Conservation (phyloP, 2,113 vertebrate genomes). For the Psilopsiagon aymara region DNA sequence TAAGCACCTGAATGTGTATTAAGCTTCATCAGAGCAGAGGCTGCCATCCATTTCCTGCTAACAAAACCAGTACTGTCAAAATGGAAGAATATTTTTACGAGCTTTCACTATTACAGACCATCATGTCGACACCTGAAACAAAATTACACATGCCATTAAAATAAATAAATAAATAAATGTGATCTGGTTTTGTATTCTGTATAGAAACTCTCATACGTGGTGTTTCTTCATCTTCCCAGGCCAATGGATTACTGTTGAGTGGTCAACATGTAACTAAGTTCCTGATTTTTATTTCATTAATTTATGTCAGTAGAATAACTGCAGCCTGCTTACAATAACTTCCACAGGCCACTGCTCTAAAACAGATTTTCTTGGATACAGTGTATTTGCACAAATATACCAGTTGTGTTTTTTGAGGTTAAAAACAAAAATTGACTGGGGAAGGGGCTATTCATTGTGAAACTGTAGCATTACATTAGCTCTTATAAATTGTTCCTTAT, state of each 20-base stretch:
- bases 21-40: background rate
- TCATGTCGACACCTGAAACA: background rate
- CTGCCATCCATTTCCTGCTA: background rate
- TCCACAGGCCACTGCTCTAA: background rate
- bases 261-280: background rate
- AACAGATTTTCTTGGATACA: background rate
- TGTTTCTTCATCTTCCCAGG: background rate
- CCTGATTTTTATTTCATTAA: background rate
- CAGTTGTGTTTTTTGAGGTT: background rate
- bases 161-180: background rate
- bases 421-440: background rate
- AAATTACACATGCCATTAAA: background rate
- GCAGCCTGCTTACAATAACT: background rate
- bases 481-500: background rate
- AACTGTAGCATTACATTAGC: background rate
- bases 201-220: accelerated
- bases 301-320: background rate
- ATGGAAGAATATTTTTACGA: background rate
- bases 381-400: accelerated
- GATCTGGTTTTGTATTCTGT: background rate
- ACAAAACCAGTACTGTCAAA: background rate
- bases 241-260: background rate
- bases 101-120: background rate
- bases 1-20: background rate
- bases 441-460: background rate